Base-by-base conservation (phyloP, 2,888 invertebrate species). In the Dysmachus trigonus region DNA sequence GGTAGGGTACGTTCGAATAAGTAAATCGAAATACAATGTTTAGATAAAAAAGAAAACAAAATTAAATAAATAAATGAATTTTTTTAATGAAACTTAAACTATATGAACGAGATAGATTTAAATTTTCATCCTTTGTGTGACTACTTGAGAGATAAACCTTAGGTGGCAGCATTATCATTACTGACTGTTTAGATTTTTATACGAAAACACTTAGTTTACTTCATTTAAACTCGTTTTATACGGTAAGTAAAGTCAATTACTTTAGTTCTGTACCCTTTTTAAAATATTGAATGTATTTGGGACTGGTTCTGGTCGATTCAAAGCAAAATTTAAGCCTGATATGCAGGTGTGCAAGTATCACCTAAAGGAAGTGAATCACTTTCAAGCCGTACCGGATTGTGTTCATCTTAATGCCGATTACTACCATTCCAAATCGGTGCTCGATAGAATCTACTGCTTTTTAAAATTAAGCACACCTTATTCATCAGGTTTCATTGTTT, bases 151-250 rank as follows among this genome's bases (percentile, higher is more conserved):
- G 7, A 18, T 74, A 51, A 41, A 71, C 71, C 76, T 22, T 76
- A 41, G 76, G 38, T 22, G 38, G 18, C 13, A 35, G 38, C 38
- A 22, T 76, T 76, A 41, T 76, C n/a, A 76, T 76, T 51, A 51
- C 62, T 62, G 27, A 62, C 62, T 62, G 62, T 62, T 47, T 79
- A 31, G 79, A 79, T 51, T 79, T 79, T 79, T 79, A 79, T 79
- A 79, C 79, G 79, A 31, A 51, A 41, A 53, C 4, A 51, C 51
- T 79, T 79, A 79, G 51, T 79, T 79, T 27, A 30, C n/a, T 79
- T 31, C 27, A 31, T 79, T 51, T 79, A 1, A 62, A 62, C 22
- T 62, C 18, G 5, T 27, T 62, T 62, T 62, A 62, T 27, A 62
- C 10, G 10, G 13, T 51, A 51, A 41, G 2, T 79, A 79, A 79